Percentiles rank a stretch among this genome's conserved stretches.
These are phyloP conservation scores for Cyrtodaria siliqua DNA, from an alignment of 2,888 invertebrate genomes.

Conservation along the genomic window DNA sequence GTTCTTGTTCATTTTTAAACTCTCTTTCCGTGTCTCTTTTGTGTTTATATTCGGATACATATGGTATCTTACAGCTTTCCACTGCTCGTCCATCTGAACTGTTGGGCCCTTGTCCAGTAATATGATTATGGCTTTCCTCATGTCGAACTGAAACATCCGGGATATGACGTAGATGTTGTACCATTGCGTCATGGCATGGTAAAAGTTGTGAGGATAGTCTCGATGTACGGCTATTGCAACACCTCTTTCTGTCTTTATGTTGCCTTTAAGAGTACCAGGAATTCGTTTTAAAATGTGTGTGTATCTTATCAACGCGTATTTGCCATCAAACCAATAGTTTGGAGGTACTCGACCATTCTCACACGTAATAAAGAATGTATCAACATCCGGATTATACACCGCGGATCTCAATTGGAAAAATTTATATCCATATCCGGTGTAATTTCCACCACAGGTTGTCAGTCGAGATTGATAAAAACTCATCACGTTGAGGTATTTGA, in stretches of 20 bases:
- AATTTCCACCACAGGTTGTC: slow-evolving; percentile 55
- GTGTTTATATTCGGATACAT: too few relatives aligned
- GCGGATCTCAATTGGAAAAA: slow-evolving; percentile 41
- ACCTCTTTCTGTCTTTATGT: not conserved
- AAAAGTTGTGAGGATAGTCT: slow-evolving; percentile 57
- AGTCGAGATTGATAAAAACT: too few relatives aligned
- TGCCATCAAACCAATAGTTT: slow-evolving; percentile 20
- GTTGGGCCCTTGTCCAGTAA: slow-evolving; percentile 43
- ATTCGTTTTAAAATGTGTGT: not conserved
- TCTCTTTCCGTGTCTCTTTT: too few relatives aligned
- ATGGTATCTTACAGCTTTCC: too few relatives aligned
- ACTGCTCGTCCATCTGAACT: slow-evolving; percentile 50
- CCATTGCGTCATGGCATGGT: slow-evolving; percentile 61
- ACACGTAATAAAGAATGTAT: slow-evolving; percentile 38
- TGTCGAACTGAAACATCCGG: slow-evolving; percentile 27
- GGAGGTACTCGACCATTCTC: not conserved
- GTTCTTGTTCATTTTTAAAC: slow-evolving; percentile 53
- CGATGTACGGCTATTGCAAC: slow-evolving; percentile 35
- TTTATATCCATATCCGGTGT: slow-evolving; percentile 40
- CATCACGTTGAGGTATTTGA: too few relatives aligned
- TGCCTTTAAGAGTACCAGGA: not conserved
- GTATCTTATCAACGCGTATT: slow-evolving; percentile 18
- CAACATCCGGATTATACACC: slow-evolving; percentile 17
- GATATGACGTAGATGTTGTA: slow-evolving; percentile 51
- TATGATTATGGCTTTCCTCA: slow-evolving; percentile 32